Evolutionary conservation across 2,888 invertebrate species (phyloP).

Genomic region (Mimachlamys varia): DNA sequence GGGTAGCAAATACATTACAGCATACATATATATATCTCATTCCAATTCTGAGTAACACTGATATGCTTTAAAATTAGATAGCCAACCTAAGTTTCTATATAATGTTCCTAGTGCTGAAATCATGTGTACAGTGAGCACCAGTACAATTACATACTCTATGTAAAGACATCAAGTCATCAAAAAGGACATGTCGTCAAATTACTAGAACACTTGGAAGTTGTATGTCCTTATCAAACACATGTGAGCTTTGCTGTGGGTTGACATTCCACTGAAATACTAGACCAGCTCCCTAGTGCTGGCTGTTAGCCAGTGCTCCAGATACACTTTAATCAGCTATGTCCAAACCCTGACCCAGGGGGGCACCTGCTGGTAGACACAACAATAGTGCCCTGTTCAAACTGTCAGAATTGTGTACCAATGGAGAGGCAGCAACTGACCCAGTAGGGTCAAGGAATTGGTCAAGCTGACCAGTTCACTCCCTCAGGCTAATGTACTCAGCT

Average conservation of each 20-base stretch:
- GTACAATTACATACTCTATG: neutral
- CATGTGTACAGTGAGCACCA: too few relatives aligned
- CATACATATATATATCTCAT: neutral
- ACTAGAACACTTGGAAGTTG: neutral
- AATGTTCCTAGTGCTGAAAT: too few relatives aligned
- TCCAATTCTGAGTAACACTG: neutral
- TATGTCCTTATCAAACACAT: neutral
- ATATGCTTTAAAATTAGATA: neutral
- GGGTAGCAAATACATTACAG: too few relatives aligned
- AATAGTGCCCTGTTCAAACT: neutral
- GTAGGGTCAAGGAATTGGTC: neutral
- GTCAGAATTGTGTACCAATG: neutral
- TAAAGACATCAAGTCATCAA: neutral
- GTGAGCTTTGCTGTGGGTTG: neutral
- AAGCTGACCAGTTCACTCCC: neutral
- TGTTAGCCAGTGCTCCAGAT: neutral
- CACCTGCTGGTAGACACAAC: neutral
- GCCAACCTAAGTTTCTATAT: neutral
- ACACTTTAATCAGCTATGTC: neutral
- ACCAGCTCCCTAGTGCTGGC: slow-evolving; percentile 22
- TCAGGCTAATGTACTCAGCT: neutral
- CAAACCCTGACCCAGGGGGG: slow-evolving; percentile 29
- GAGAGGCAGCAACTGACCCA: neutral
- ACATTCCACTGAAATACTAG: neutral
- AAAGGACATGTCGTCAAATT: neutral